These are phyloP conservation scores for Drosophila birchii DNA, from an alignment of 2,888 invertebrate species.

Conservation along the genomic window DNA sequence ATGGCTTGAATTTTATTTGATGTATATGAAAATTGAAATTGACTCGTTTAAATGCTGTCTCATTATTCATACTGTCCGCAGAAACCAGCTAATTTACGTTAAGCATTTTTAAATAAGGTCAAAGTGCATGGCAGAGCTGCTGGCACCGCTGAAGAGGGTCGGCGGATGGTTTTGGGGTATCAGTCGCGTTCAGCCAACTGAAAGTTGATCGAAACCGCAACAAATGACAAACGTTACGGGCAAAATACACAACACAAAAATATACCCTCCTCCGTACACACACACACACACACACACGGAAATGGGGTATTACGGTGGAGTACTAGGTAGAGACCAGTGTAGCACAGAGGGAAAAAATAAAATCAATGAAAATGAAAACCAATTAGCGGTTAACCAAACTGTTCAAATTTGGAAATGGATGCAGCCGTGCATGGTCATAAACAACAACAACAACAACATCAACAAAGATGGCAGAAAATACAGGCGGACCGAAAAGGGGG, in stretches of 20 bases:
- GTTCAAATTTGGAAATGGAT: constrained; percentile 80
- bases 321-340: constrained; percentile 3
- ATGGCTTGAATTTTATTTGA: constrained; percentile 4
- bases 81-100: constrained; percentile 77
- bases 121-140: constrained; percentile 30
- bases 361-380: constrained; percentile 80
- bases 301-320: not conserved
- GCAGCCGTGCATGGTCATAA: constrained; percentile 73
- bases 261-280: not conserved
- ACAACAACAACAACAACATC: constrained; percentile 37
- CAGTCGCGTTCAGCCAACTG: constrained; percentile 53
- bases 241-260: constrained; percentile 51
- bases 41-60: constrained; percentile 70
- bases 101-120: constrained; percentile 78
- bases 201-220: constrained; percentile 74
- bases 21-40: constrained; percentile 64
- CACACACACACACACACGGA: not conserved
- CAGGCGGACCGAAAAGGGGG: constrained; percentile 7
- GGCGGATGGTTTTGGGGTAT: not conserved
- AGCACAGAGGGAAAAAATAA: constrained; percentile 50
- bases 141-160: not conserved
- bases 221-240: constrained; percentile 76
- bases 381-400: constrained; percentile 79
- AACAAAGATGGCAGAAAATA: constrained; percentile 27
- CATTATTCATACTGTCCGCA: constrained; percentile 75